Percentiles rank a stretch among this genome's conserved stretches.
These are phyloP conservation scores for Siniperca undulata DNA, from an alignment of 2,797 vertebrate species.

Conservation along the genomic window DNA sequence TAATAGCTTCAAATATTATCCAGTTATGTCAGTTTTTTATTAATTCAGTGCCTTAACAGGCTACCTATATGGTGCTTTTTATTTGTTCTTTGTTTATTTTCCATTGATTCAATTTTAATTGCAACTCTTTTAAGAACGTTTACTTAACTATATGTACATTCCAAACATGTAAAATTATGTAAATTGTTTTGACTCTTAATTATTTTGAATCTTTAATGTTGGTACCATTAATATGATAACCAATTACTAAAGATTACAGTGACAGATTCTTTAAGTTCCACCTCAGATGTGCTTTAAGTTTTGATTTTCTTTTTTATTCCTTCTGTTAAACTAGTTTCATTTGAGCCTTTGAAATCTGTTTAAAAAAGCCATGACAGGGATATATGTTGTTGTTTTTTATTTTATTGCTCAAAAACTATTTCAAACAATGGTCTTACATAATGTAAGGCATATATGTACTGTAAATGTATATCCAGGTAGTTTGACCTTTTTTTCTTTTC, in stretches of 20 bases:
- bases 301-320: neutral
- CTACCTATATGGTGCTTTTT: conserved; percentile 16
- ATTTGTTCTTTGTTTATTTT: conserved; percentile 19
- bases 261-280: neutral
- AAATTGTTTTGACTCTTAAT: neutral
- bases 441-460: conserved; percentile 1
- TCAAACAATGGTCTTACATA: neutral
- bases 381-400: neutral
- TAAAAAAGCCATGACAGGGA: neutral
- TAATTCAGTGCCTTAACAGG: neutral
- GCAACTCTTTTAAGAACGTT: conserved; percentile 29
- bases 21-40: conserved; percentile 1
- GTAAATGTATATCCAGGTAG: neutral
- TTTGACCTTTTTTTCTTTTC: neutral
- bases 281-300: neutral
- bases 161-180: neutral
- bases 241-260: neutral
- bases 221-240: neutral
- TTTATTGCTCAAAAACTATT: neutral
- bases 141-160: conserved; percentile 22
- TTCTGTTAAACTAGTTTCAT: conserved; percentile 14
- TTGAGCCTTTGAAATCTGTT: neutral
- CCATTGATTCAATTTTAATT: conserved; percentile 37
- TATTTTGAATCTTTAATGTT: conserved; percentile 16
- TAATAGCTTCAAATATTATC: conserved; percentile 14